phyloP scores from a whole-genome alignment of 2,797 vertebrate genomes.

The Poeciliopsis gracilis region DNA sequence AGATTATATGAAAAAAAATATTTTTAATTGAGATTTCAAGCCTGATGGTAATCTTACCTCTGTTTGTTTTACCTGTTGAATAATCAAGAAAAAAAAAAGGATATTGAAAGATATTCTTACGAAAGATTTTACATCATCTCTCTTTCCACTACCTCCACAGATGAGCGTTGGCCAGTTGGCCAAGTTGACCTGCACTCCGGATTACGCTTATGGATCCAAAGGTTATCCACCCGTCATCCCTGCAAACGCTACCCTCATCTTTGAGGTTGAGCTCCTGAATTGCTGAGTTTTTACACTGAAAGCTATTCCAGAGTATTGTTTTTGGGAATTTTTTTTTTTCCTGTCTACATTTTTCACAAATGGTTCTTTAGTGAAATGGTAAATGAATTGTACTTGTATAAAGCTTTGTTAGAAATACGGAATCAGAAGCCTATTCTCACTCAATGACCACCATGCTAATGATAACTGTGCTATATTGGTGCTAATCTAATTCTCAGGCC shows the following conservation, averaged over 20 bases:
- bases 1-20: too few relatives aligned
- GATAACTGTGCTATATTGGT: not conserved
- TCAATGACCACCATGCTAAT: not conserved
- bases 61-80: not conserved
- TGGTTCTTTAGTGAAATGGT: constrained; percentile 2
- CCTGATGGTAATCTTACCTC: not conserved
- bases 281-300: constrained; percentile 40
- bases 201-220: constrained; percentile 84
- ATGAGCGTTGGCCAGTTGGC: constrained; percentile 89
- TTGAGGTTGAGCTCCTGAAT: constrained; percentile 87
- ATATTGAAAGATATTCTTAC: not conserved
- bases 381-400: too few relatives aligned
- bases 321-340: not conserved
- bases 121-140: not conserved
- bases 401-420: constrained; percentile 38
- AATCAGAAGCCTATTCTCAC: constrained; percentile 24
- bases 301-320: constrained; percentile 14
- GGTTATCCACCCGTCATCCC: constrained; percentile 90
- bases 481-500: not conserved
- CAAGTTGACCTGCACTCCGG: constrained; percentile 88
- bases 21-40: not conserved
- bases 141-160: constrained; percentile 60
- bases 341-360: constrained; percentile 43
- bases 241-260: constrained; percentile 86
- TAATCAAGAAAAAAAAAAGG: not conserved